Evolutionary conservation across 2,797 vertebrate species (phyloP).

Genomic region (Sebastes cheni): DNA sequence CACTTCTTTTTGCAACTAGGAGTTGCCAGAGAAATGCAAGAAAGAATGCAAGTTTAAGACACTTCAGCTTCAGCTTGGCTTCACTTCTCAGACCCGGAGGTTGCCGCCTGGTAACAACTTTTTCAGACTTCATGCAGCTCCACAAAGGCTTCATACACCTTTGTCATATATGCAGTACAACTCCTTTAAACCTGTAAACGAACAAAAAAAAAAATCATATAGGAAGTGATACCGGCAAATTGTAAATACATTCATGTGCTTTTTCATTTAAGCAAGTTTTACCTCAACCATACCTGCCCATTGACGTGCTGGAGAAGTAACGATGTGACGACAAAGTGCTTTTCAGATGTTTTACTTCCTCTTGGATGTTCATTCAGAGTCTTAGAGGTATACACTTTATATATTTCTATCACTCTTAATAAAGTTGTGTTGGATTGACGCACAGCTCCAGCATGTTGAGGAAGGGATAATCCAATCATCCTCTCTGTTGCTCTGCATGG

Average conservation of each 20-base stretch:
- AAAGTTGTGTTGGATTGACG: constrained; percentile 13
- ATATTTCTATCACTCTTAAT: constrained; percentile 22
- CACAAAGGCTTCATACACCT: background rate
- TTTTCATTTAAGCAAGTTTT: background rate
- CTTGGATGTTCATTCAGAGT: background rate
- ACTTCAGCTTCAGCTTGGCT: no score
- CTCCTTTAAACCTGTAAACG: background rate
- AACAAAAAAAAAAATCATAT: background rate
- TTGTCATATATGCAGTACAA: background rate
- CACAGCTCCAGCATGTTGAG: constrained; percentile 14
- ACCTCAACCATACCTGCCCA: background rate
- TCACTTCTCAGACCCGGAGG: no score
- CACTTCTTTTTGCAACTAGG: no score
- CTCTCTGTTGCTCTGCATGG: constrained; percentile 27
- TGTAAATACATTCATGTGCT: background rate
- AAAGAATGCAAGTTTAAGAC: no score
- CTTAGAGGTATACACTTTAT: constrained; percentile 1
- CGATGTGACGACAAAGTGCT: background rate
- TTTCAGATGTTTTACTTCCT: constrained; percentile 4
- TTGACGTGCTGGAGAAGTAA: background rate
- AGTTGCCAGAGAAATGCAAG: no score
- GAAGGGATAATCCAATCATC: constrained; percentile 34
- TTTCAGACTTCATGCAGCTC: background rate
- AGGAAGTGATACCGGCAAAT: background rate
- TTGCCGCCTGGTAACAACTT: background rate